Evolutionary conservation across 2,113 vertebrate genomes (phyloP).

Genomic region (Cynocephalus volans): DNA sequence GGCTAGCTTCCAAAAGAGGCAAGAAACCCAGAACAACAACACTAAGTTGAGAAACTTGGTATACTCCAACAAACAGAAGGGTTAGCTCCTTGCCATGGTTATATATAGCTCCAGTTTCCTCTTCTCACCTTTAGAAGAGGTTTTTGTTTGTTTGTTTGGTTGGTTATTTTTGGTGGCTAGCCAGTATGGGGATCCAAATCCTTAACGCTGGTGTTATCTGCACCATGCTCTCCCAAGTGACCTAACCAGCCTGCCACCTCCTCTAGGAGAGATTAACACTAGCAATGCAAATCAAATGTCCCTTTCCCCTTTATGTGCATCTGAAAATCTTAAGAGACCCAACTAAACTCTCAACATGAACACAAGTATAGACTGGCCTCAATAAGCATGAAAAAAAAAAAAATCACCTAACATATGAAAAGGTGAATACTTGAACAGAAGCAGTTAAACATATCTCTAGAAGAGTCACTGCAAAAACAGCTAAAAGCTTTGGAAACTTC

Average conservation of each 20-base stretch:
- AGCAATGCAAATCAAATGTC: neutral
- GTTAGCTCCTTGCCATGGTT: slow-evolving; percentile 3
- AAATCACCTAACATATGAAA: slow-evolving; percentile 3
- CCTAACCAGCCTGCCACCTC: neutral
- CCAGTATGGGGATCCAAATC: too few relatives aligned
- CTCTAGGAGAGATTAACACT: neutral
- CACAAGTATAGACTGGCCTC: neutral
- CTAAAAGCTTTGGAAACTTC: slow-evolving; percentile 29
- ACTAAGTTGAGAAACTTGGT: neutral
- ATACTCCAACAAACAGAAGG: neutral
- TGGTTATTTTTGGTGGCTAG: too few relatives aligned
- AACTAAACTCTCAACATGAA: slow-evolving; percentile 47
- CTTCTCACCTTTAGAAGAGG: neutral
- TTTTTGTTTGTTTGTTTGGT: too few relatives aligned
- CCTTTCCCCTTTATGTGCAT: neutral
- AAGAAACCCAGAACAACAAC: slow-evolving; percentile 17
- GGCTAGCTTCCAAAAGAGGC: slow-evolving; percentile 34
- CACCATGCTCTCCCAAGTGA: too few relatives aligned
- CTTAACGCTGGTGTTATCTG: too few relatives aligned
- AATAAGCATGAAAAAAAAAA: neutral
- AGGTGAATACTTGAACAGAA: slow-evolving; percentile 24
- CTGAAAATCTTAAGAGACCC: slow-evolving; percentile 57
- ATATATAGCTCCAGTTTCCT: neutral
- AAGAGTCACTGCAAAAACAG: neutral
- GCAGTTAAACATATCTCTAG: neutral